Evolutionary conservation across 2,113 vertebrate species (phyloP).

Genomic region (Phoenicopterus ruber): DNA sequence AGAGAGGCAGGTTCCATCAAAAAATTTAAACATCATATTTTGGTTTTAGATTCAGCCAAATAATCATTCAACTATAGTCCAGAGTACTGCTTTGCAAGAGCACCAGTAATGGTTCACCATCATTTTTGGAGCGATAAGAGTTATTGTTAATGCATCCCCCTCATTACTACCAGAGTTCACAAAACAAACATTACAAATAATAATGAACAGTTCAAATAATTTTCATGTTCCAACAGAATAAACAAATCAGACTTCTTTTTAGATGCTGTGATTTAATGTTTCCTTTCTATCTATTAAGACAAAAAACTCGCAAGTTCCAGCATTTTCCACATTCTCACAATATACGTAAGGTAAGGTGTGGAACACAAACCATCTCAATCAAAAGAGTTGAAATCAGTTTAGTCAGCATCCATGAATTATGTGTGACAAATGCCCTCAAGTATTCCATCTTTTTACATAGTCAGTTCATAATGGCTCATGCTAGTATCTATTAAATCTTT

Average conservation of each 20-base stretch:
- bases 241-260: not conserved
- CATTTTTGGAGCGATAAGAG: not conserved
- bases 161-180: not conserved
- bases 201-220: not conserved
- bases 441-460: conserved; percentile 27
- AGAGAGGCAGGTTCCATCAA: not conserved
- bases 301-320: not conserved
- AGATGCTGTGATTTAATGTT: not conserved
- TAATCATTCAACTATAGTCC: not conserved
- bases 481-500: conserved; percentile 67
- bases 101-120: not conserved
- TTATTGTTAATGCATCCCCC: not conserved
- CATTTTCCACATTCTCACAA: not conserved
- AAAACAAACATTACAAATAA: not conserved
- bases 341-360: not conserved
- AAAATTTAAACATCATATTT: not conserved
- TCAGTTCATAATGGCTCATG: conserved; percentile 48
- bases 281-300: not conserved
- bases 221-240: not conserved
- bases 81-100: not conserved
- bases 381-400: not conserved
- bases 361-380: not conserved
- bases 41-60: not conserved
- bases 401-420: conserved; percentile 31
- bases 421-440: conserved; percentile 59